These are phyloP conservation scores for Pissodes strobi DNA, from an alignment of 1,140 invertebrate genomes.

Conservation along the genomic window DNA sequence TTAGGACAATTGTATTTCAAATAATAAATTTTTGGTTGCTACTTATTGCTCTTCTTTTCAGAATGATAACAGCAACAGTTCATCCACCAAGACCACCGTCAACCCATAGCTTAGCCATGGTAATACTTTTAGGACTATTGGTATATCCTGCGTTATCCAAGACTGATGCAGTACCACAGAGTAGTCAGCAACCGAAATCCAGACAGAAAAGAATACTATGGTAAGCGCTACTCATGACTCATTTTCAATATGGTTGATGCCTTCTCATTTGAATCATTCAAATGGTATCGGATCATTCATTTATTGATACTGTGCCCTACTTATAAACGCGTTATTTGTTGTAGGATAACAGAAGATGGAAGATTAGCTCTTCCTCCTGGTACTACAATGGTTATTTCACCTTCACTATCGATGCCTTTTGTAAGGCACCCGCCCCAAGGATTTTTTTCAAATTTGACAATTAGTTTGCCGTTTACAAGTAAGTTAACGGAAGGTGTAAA, in stretches of 20 bases:
- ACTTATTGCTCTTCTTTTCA: too few species aligned
- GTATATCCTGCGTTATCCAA: conserved; percentile 6
- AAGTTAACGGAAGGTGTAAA: conserved; percentile 60
- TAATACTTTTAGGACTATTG: conserved; percentile 12
- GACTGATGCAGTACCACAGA: neutral
- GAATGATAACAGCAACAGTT: too few species aligned
- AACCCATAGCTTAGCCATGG: neutral
- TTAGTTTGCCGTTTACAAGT: conserved; percentile 87
- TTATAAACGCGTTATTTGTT: neutral
- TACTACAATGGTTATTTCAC: conserved; percentile 76
- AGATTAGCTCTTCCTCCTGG: conserved; percentile 79
- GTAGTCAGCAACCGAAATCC: conserved; percentile 22
- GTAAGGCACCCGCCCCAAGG: conserved; percentile 81
- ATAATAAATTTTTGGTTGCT: too few species aligned
- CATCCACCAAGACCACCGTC: neutral
- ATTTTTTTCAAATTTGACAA: conserved; percentile 81
- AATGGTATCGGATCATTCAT: neutral
- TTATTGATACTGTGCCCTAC: too few species aligned
- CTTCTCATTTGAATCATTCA: neutral
- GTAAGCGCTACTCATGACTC: conserved; percentile 8
- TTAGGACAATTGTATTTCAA: too few species aligned
- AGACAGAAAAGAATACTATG: conserved; percentile 32
- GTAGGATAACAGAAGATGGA: conserved; percentile 78
- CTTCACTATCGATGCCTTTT: conserved; percentile 79
- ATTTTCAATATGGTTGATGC: neutral